phyloP scores from a whole-genome alignment of 2,113 vertebrate species.

The Leiothrix lutea region DNA sequence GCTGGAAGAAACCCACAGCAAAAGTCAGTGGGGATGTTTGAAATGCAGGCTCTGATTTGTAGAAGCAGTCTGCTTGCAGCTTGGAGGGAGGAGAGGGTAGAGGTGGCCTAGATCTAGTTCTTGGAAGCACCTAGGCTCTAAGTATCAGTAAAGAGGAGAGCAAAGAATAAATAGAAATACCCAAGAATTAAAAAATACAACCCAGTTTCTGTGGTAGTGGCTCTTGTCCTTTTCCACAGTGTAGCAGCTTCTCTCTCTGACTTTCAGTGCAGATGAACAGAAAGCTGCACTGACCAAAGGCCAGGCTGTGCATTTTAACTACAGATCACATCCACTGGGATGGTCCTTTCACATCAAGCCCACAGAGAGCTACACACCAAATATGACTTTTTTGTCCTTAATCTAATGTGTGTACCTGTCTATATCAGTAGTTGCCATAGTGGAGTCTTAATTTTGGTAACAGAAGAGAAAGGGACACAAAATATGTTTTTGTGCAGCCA shows the following conservation, averaged over 20 bases:
- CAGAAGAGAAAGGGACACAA: not conserved
- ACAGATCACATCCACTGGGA: accelerated
- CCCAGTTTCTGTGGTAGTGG: not conserved
- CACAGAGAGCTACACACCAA: not conserved
- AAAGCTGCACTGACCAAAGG: not conserved
- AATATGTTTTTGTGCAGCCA: not conserved
- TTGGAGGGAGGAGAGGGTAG: not conserved
- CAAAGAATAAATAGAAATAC: not conserved
- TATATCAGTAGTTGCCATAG: not conserved
- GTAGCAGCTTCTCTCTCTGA: not conserved
- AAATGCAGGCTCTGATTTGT: not conserved
- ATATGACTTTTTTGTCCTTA: not conserved
- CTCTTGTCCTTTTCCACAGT: not conserved
- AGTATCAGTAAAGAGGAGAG: not conserved
- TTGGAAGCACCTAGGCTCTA: not conserved
- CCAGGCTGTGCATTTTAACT: not conserved
- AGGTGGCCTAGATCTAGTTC: not conserved
- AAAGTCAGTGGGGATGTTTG: not conserved
- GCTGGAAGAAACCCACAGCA: not conserved
- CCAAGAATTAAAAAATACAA: not conserved
- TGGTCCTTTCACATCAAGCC: not conserved
- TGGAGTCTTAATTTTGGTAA: not conserved
- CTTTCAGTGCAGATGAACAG: not conserved
- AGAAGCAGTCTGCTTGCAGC: not conserved
- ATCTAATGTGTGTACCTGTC: not conserved